Conservation (phyloP, 2,888 invertebrate genomes). For the Belgica antarctica region DNA sequence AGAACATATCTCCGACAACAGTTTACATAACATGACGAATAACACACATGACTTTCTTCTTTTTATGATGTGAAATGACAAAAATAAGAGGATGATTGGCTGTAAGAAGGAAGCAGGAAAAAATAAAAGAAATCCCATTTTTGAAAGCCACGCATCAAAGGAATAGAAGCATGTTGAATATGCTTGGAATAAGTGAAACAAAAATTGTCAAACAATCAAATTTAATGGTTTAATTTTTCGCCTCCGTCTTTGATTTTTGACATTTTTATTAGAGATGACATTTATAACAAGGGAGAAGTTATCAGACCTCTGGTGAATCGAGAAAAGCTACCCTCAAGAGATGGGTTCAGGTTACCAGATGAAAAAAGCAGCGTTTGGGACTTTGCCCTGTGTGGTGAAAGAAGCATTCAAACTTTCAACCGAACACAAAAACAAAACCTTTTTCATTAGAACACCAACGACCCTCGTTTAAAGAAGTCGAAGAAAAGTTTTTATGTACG, state of each 20-base stretch:
- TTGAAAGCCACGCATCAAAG: constrained; percentile 4
- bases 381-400: constrained; percentile 5
- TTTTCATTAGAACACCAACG: constrained; percentile 7
- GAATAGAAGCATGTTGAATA: constrained; percentile 13
- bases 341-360: neutral
- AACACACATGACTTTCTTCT: constrained; percentile 14
- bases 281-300: constrained; percentile 22
- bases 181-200: constrained; percentile 22
- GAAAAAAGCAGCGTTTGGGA: neutral
- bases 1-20: constrained; percentile 10
- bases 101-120: constrained; percentile 4
- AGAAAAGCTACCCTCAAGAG: neutral
- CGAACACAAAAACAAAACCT: neutral
- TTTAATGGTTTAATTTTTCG: constrained; percentile 34
- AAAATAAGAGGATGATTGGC: neutral
- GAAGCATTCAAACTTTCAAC: neutral
- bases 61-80: neutral
- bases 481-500: neutral
- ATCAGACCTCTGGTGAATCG: neutral
- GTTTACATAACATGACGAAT: neutral
- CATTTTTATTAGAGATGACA: constrained; percentile 38
- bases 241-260: constrained; percentile 24
- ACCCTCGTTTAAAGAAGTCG: constrained; percentile 15
- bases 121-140: constrained; percentile 36
- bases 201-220: constrained; percentile 43